phyloP scores from a whole-genome alignment of 2,797 vertebrate genomes.

The Nannoperca australis region DNA sequence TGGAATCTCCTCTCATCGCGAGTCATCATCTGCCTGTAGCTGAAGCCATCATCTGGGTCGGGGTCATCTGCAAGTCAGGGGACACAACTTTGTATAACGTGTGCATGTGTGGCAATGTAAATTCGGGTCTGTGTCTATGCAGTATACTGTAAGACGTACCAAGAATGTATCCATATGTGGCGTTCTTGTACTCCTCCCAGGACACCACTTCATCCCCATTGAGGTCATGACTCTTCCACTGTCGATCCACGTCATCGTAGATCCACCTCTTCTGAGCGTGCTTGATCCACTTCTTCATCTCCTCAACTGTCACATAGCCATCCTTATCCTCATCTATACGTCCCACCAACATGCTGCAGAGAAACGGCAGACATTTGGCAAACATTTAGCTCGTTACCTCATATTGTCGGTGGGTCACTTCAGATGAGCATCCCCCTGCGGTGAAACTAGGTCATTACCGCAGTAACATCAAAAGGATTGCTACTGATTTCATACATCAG shows the following conservation, averaged over 20 bases:
- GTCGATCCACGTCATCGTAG: slow-evolving; percentile 96
- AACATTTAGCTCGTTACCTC: not conserved
- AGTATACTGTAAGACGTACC: slow-evolving; percentile 79
- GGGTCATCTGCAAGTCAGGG: slow-evolving; percentile 88
- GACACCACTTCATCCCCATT: slow-evolving; percentile 92
- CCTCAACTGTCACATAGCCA: slow-evolving; percentile 93
- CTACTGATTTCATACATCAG: not conserved
- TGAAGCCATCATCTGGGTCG: slow-evolving; percentile 95
- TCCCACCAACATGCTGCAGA: slow-evolving; percentile 92
- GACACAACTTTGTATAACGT: not conserved
- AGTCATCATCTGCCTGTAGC: slow-evolving; percentile 98
- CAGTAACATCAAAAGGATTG: not conserved
- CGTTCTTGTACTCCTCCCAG: slow-evolving; percentile 99
- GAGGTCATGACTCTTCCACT: slow-evolving; percentile 98
- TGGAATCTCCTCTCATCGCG: slow-evolving; percentile 97
- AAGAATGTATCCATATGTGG: slow-evolving; percentile 96
- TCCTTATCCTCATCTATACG: slow-evolving; percentile 96
- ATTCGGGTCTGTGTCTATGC: not conserved
- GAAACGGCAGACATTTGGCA: slow-evolving; percentile 26
- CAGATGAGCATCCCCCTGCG: slow-evolving; percentile 7
- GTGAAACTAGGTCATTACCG: slow-evolving; percentile 20
- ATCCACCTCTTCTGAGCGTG: slow-evolving; percentile 98
- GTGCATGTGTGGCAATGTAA: not conserved
- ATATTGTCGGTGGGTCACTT: not conserved
- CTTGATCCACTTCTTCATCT: slow-evolving; percentile 97